phyloP scores from a whole-genome alignment of 1,140 invertebrate species.

The Listronotus oregonensis region DNA sequence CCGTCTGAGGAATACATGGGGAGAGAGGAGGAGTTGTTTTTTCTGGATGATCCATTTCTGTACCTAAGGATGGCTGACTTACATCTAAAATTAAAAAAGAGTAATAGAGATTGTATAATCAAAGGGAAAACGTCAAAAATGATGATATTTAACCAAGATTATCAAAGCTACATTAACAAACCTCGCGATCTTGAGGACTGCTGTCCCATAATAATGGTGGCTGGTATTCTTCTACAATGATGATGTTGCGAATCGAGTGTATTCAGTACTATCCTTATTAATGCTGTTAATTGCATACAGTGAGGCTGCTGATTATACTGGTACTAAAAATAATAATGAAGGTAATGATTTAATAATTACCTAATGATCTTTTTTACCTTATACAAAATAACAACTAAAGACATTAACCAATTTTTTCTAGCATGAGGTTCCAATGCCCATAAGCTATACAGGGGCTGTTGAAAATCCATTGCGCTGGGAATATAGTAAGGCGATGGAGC shows the following conservation, averaged over 20 bases:
- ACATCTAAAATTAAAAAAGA: slow-evolving; percentile 61
- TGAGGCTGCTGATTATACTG: slow-evolving; percentile 85
- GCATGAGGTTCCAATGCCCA: slow-evolving; percentile 86
- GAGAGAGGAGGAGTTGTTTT: slow-evolving; percentile 60
- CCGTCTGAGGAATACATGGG: slow-evolving; percentile 60
- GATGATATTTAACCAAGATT: no score
- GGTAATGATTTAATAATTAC: not conserved
- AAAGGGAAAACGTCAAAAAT: no score
- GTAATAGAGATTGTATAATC: no score
- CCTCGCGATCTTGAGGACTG: slow-evolving; percentile 73
- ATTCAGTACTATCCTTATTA: slow-evolving; percentile 92
- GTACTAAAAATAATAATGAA: slow-evolving; percentile 67
- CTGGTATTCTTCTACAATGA: slow-evolving; percentile 79
- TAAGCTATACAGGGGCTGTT: slow-evolving; percentile 76
- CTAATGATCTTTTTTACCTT: slow-evolving; percentile 69
- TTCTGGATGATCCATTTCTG: slow-evolving; percentile 64
- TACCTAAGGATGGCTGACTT: slow-evolving; percentile 74
- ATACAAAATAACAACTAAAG: slow-evolving; percentile 93
- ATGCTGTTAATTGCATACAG: slow-evolving; percentile 76
- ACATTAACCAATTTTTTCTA: slow-evolving; percentile 89
- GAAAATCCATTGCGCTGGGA: slow-evolving; percentile 58
- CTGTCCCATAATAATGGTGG: slow-evolving; percentile 73
- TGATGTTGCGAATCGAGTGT: slow-evolving; percentile 91
- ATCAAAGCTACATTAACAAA: slow-evolving; percentile 44
- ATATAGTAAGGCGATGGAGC: slow-evolving; percentile 76